These are phyloP conservation scores for Agrotis ipsilon DNA, from an alignment of 2,888 invertebrate species.

Conservation along the genomic window DNA sequence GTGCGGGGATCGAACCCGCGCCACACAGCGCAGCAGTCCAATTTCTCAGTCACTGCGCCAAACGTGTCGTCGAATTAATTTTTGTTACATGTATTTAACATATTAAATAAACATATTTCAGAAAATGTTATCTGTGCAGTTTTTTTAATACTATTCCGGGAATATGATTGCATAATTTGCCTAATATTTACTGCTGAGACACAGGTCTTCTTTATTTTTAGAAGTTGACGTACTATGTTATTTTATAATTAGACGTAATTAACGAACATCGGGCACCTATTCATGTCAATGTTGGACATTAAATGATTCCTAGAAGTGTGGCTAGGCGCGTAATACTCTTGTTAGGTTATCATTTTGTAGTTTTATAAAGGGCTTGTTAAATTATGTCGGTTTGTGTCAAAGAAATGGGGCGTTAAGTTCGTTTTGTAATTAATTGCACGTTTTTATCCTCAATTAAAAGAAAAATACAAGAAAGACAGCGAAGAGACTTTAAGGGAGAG, in stretches of 20 bases:
- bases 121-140: too few relatives aligned
- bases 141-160: too few relatives aligned
- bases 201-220: too few relatives aligned
- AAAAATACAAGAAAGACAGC: neutral
- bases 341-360: constrained; percentile 3
- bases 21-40: too few relatives aligned
- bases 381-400: neutral
- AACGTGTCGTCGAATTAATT: too few relatives aligned
- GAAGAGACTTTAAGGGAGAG: neutral
- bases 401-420: neutral
- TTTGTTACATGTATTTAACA: too few relatives aligned
- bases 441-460: neutral
- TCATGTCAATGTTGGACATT: constrained; percentile 34
- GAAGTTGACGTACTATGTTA: too few relatives aligned
- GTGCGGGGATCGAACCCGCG: too few relatives aligned
- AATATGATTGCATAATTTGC: too few relatives aligned
- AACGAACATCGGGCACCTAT: constrained; percentile 23
- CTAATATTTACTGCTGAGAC: too few relatives aligned
- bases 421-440: neutral
- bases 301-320: constrained; percentile 41
- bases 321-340: constrained; percentile 11
- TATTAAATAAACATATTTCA: too few relatives aligned
- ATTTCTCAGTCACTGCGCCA: too few relatives aligned
- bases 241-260: constrained; percentile 65
- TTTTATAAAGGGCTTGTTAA: constrained; percentile 16